These are phyloP conservation scores for Nematostella vectensis DNA, from an alignment of 92 coral and sea anemone species.

Conservation along the genomic window DNA sequence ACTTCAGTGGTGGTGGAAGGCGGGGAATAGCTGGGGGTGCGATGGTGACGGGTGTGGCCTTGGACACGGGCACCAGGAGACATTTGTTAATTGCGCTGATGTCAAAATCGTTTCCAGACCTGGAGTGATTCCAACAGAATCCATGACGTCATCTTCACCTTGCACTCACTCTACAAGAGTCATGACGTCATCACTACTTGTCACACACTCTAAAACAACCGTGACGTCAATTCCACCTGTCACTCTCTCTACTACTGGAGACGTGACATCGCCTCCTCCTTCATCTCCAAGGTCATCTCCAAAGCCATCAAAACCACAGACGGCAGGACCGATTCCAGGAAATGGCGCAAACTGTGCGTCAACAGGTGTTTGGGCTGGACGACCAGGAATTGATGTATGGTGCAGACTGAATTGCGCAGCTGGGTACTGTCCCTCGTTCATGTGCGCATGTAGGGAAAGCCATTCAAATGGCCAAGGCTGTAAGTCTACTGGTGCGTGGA, in stretches of 20 bases:
- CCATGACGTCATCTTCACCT: neutral
- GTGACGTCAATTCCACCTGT: neutral
- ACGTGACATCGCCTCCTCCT: slow-evolving; percentile 3
- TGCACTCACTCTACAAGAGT: neutral
- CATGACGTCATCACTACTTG: neutral
- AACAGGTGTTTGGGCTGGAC: too few relatives aligned
- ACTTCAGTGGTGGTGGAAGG: slow-evolving; percentile 1
- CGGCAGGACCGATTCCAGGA: slow-evolving; percentile 15
- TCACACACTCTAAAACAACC: neutral
- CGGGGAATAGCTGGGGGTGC: slow-evolving; percentile 17
- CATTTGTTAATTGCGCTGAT: slow-evolving; percentile 23
- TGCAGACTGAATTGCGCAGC: too few relatives aligned
- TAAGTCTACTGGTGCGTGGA: slow-evolving; percentile 23
- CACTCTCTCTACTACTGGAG: slow-evolving; percentile 8
- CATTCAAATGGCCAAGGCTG: slow-evolving; percentile 12
- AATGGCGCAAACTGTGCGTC: too few relatives aligned
- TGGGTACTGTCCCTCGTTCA: neutral
- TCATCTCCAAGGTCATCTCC: slow-evolving; percentile 1
- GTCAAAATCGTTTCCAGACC: neutral
- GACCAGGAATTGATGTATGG: too few relatives aligned
- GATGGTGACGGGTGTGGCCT: slow-evolving; percentile 17
- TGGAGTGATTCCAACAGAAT: neutral
- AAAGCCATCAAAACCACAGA: slow-evolving; percentile 4
- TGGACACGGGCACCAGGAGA: slow-evolving; percentile 19
- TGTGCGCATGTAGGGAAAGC: neutral